Conservation (phyloP, 1,140 invertebrate species). For the Tetramorium parvispinum region DNA sequence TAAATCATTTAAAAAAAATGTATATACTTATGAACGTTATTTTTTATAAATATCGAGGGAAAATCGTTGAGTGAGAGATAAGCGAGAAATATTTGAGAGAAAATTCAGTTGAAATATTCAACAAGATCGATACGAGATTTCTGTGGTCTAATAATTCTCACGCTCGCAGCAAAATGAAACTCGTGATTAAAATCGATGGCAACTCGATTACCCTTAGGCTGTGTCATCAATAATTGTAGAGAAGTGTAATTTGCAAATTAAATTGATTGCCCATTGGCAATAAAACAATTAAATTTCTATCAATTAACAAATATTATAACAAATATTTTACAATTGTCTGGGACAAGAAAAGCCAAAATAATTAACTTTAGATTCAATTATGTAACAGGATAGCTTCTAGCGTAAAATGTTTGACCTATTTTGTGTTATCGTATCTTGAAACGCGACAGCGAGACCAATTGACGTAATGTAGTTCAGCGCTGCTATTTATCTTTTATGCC, state of each 20-base stretch:
- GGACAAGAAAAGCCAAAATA: neutral
- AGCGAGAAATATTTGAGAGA: conserved; percentile 28
- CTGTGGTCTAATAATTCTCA: conserved; percentile 33
- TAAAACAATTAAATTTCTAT: conserved; percentile 11
- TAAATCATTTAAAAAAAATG: neutral
- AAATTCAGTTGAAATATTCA: conserved; percentile 38
- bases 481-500: neutral
- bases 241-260: conserved; percentile 40
- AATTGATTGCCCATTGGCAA: conserved; percentile 31
- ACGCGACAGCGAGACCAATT: neutral
- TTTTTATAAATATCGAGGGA: conserved; percentile 12
- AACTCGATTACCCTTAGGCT: conserved; percentile 33
- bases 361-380: neutral
- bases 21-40: neutral
- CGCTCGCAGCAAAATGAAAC: conserved; percentile 37
- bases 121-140: conserved; percentile 10
- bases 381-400: neutral
- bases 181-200: conserved; percentile 42
- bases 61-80: conserved; percentile 5
- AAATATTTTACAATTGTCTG: neutral
- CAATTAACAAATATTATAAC: conserved; percentile 1
- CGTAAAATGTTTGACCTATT: neutral
- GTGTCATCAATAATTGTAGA: conserved; percentile 12
- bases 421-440: neutral
- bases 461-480: neutral